phyloP scores from a whole-genome alignment of 2,113 vertebrate species.

The Drymodes brunneopygia region DNA sequence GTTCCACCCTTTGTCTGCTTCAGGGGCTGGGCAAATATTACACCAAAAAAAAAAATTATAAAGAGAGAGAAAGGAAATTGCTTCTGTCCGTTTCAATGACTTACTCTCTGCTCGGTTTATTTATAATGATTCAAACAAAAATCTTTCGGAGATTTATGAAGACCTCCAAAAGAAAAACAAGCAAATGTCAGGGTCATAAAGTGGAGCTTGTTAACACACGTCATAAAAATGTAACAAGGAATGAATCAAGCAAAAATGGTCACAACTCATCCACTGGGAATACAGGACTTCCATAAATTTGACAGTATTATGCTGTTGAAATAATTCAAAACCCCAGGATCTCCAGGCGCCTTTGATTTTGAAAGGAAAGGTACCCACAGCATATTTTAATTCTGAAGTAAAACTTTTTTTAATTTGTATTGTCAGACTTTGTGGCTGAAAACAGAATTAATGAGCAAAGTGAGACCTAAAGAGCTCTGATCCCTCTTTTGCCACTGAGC shows the following conservation, averaged over 20 bases:
- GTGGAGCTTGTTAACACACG: slow-evolving; percentile 11
- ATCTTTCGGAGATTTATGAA: not conserved
- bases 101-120: slow-evolving; percentile 4
- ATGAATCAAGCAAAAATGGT: not conserved
- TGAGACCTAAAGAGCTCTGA: not conserved
- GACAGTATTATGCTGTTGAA: not conserved
- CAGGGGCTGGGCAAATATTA: not conserved
- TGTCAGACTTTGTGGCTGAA: not conserved
- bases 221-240: not conserved
- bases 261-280: not conserved
- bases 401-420: not conserved
- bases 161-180: slow-evolving; percentile 34
- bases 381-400: not conserved
- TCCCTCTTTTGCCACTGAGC: not conserved
- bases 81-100: slow-evolving; percentile 5
- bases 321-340: not conserved
- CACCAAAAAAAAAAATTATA: not conserved
- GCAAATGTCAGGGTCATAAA: slow-evolving; percentile 57
- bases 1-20: not conserved
- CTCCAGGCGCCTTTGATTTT: not conserved
- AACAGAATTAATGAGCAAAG: not conserved
- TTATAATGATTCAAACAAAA: slow-evolving; percentile 9
- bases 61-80: slow-evolving; percentile 23
- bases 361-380: not conserved
- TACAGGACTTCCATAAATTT: not conserved